Base-by-base conservation (phyloP, 2,113 vertebrate genomes). In the Melanerpes aurifrons region DNA sequence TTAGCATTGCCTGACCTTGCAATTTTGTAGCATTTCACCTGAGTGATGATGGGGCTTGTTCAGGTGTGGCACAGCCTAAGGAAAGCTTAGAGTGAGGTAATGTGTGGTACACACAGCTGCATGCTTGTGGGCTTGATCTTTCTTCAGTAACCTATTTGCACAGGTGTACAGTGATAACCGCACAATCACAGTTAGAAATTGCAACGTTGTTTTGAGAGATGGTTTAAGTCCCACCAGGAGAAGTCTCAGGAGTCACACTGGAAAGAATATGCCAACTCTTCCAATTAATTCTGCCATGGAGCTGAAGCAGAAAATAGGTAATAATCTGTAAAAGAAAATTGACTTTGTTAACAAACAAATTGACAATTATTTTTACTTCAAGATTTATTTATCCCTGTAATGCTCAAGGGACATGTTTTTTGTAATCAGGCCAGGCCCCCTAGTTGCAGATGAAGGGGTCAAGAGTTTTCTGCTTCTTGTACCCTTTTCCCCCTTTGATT, bases 101-200 rank as follows among this genome's bases (percentile, higher is more conserved):
- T 0, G 0, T 1, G 43, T 22, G 35, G 15, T 11, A 32, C 37
- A 63, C 40, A 31, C 6, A 66, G 40, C n/a, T 58, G 10, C 1
- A 0, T n/a, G 20, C 14, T 25, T 63, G 22, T 25, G 6, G 8
- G 45, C 53, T 45, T 57, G 19, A 26, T 45, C 8, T 71, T 17
- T 37, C 37, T 58, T 6, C 35, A n/a, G 64, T 16, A 74, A 14
- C 8, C 2, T 21, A 16, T 57, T 70, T 78, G 22, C 9, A 35
- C 37, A 50, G 40, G 6, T n/a, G 40, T 66, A 18, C 25, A 62
- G 19, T 18, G n/a, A 20, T 73, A 40, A 72, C 10, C 22, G 79
- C 15, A 59, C n/a, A 87, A 12, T 20, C 37, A 56, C 29, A 79
- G 12, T 18, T 45, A 66, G 6, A 62, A 75, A 72, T 32, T 35